These are phyloP conservation scores for Neocloeon triangulifer DNA, from an alignment of 1,140 invertebrate genomes.

Conservation along the genomic window DNA sequence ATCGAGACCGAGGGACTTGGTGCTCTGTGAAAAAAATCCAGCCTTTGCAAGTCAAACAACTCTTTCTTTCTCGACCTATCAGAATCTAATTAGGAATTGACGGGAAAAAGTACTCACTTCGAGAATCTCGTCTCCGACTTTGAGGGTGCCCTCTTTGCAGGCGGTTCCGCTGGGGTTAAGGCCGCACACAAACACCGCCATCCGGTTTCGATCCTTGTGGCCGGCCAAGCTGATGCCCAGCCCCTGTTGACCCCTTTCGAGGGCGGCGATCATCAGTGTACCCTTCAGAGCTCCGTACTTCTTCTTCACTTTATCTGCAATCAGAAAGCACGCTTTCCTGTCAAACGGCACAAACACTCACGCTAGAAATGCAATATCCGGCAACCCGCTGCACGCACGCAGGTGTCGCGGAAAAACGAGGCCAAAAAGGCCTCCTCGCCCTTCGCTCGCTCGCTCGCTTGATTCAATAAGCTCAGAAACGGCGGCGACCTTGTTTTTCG, in stretches of 20 bases:
- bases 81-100: too few relatives aligned
- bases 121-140: constrained; percentile 85
- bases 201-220: constrained; percentile 78
- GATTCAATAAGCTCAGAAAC: too few relatives aligned
- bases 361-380: background rate
- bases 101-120: constrained; percentile 56
- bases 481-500: too few relatives aligned
- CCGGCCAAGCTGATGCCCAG: constrained; percentile 85
- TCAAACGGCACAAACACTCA: background rate
- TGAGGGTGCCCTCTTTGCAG: constrained; percentile 45
- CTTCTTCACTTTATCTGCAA: constrained; percentile 71
- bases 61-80: too few relatives aligned
- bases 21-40: too few relatives aligned
- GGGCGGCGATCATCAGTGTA: constrained; percentile 40
- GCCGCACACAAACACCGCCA: constrained; percentile 91
- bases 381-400: too few relatives aligned
- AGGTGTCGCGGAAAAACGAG: too few relatives aligned
- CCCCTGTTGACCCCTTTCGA: constrained; percentile 34
- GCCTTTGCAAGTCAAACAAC: too few relatives aligned
- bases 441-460: too few relatives aligned
- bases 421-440: too few relatives aligned
- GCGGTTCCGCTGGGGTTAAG: constrained; percentile 73
- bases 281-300: constrained; percentile 63
- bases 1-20: too few relatives aligned
- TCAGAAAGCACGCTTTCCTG: background rate